Evolutionary conservation across 2,888 invertebrate species (phyloP).

Genomic region (Endotricha flammealis): DNA sequence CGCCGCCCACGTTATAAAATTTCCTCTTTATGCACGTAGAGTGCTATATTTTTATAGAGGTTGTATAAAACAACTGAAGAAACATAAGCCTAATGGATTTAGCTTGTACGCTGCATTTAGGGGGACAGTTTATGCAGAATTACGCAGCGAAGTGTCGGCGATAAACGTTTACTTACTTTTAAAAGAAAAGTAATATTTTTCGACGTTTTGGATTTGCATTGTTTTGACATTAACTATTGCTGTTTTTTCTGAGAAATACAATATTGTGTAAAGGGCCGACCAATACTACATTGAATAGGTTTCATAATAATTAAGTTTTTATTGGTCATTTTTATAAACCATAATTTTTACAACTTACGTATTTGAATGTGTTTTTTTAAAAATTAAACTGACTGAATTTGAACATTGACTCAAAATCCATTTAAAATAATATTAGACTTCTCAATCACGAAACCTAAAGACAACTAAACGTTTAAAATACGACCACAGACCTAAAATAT

Average conservation of each 20-base stretch:
- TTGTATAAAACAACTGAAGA: slow-evolving; percentile 20
- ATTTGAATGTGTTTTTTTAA: too few relatives aligned
- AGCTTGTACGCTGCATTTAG: slow-evolving; percentile 55
- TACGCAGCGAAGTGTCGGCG: slow-evolving; percentile 19
- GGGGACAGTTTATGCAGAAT: slow-evolving; percentile 41
- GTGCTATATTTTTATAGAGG: slow-evolving; percentile 25
- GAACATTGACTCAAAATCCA: too few relatives aligned
- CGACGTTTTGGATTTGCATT: not conserved
- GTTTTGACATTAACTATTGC: too few relatives aligned
- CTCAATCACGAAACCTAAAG: too few relatives aligned
- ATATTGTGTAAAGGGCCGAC: too few relatives aligned
- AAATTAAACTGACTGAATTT: too few relatives aligned
- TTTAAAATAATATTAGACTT: too few relatives aligned
- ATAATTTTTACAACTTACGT: too few relatives aligned
- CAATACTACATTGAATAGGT: too few relatives aligned
- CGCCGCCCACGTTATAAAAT: not conserved
- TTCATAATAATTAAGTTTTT: too few relatives aligned
- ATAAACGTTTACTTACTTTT: not conserved
- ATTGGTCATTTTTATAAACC: too few relatives aligned
- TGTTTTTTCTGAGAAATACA: too few relatives aligned
- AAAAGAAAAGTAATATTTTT: not conserved
- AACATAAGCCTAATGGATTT: slow-evolving; percentile 58
- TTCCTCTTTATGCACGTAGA: not conserved
- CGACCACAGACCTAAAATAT: not conserved
- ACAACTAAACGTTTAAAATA: not conserved